phyloP scores from a whole-genome alignment of 2,113 vertebrate genomes.

The Lichenostomus cassidix region DNA sequence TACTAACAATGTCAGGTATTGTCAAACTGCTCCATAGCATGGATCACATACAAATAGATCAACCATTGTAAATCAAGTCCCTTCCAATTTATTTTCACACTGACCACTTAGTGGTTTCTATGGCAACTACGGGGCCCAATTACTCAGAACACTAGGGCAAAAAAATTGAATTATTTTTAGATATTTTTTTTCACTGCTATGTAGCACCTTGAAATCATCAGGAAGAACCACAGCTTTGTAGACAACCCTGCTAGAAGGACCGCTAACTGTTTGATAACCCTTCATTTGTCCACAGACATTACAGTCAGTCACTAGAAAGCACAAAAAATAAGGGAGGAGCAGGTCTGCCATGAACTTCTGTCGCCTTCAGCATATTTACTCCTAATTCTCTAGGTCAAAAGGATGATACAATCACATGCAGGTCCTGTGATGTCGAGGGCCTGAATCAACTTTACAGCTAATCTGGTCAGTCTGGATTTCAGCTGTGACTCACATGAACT shows the following conservation, averaged over 20 bases:
- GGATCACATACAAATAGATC: background rate
- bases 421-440: background rate
- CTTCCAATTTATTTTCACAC: background rate
- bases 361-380: background rate
- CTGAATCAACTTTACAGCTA: background rate
- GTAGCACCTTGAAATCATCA: background rate
- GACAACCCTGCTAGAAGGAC: background rate
- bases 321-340: background rate
- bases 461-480: background rate
- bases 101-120: constrained; percentile 37
- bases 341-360: background rate
- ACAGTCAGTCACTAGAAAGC: background rate
- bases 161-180: background rate
- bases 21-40: background rate
- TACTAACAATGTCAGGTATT: background rate
- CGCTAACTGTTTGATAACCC: background rate
- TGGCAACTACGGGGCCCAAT: background rate
- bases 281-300: background rate
- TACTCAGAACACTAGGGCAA: background rate
- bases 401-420: background rate
- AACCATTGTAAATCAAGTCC: background rate
- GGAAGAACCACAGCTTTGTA: background rate
- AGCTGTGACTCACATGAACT: background rate
- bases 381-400: background rate
- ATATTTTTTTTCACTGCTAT: background rate